phyloP scores from a whole-genome alignment of 2,797 vertebrate genomes.

The Clamator glandarius region DNA sequence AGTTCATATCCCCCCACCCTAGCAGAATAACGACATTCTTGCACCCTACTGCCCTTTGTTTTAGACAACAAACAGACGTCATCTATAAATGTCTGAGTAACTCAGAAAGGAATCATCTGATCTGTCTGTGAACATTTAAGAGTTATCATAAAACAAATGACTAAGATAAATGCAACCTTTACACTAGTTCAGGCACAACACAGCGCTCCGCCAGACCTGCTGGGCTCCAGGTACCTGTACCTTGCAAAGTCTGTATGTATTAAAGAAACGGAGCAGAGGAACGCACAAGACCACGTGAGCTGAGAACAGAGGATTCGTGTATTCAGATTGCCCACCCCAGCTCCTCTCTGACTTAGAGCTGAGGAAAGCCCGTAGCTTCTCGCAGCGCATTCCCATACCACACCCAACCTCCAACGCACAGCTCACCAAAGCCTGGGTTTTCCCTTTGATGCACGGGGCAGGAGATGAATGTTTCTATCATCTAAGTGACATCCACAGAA shows the following conservation, averaged over 20 bases:
- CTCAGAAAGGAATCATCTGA: background rate
- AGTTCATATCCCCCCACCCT: background rate
- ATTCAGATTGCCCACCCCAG: background rate
- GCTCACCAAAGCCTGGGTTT: background rate
- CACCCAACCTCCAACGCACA: accelerated
- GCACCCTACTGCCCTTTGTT: background rate
- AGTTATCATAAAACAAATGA: background rate
- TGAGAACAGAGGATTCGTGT: background rate
- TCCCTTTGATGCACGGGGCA: background rate
- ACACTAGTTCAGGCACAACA: background rate
- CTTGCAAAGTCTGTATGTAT: background rate
- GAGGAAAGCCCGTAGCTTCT: background rate
- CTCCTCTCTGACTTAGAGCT: background rate
- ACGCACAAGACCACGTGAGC: background rate
- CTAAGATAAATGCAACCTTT: background rate
- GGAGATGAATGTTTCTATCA: background rate
- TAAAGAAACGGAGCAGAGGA: background rate
- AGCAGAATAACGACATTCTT: background rate
- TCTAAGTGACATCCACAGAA: background rate
- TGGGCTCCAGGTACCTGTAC: background rate
- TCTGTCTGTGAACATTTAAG: background rate
- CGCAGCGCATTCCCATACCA: background rate
- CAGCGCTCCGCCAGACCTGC: background rate
- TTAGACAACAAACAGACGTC: background rate
- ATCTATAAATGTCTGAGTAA: background rate